These are phyloP conservation scores for Montipora foliosa DNA, from an alignment of 64 coral and sea anemone species.

Conservation along the genomic window DNA sequence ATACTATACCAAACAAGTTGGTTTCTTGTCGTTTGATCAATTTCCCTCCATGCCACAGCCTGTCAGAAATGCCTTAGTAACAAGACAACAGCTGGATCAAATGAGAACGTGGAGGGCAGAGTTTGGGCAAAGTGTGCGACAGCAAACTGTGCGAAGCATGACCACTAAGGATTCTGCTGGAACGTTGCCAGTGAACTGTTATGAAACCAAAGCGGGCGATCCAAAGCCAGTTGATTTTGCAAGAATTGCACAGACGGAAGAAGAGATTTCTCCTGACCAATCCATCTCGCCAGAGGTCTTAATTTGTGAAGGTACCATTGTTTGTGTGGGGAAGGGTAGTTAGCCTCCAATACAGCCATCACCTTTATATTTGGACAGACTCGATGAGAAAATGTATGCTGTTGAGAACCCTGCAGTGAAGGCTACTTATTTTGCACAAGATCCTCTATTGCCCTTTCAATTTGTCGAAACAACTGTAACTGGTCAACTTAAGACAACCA, in stretches of 20 bases:
- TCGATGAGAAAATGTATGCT: slow-evolving; percentile 29
- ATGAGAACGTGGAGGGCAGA: slow-evolving; percentile 68
- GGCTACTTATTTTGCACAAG: no score
- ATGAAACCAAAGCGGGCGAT: slow-evolving; percentile 40
- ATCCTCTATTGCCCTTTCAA: no score
- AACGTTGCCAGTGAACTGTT: slow-evolving; percentile 58
- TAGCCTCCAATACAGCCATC: slow-evolving; percentile 40
- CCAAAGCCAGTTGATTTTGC: slow-evolving; percentile 56
- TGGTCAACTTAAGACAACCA: no score
- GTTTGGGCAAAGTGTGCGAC: slow-evolving; percentile 66
- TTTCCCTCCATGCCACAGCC: slow-evolving; percentile 41
- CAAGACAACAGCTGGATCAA: slow-evolving; percentile 51
- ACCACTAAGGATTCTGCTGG: slow-evolving; percentile 57
- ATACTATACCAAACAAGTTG: slow-evolving; percentile 63
- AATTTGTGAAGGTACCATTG: slow-evolving; percentile 15
- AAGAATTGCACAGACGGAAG: slow-evolving; percentile 4
- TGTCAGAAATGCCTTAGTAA: slow-evolving; percentile 18
- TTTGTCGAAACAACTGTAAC: no score
- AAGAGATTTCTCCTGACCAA: slow-evolving; percentile 30
- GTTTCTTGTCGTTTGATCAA: slow-evolving; percentile 47
- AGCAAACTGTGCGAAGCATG: slow-evolving; percentile 41
- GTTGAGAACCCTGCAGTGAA: neutral
- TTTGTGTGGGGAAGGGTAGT: slow-evolving; percentile 39
- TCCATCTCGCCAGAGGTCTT: slow-evolving; percentile 22
- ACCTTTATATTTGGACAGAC: slow-evolving; percentile 55